A percentile compares a stretch with the other conserved stretches of the same genome.
These are phyloP conservation scores for Tenodera sinensis DNA, from an alignment of 2,888 invertebrate genomes.

Conservation along the genomic window DNA sequence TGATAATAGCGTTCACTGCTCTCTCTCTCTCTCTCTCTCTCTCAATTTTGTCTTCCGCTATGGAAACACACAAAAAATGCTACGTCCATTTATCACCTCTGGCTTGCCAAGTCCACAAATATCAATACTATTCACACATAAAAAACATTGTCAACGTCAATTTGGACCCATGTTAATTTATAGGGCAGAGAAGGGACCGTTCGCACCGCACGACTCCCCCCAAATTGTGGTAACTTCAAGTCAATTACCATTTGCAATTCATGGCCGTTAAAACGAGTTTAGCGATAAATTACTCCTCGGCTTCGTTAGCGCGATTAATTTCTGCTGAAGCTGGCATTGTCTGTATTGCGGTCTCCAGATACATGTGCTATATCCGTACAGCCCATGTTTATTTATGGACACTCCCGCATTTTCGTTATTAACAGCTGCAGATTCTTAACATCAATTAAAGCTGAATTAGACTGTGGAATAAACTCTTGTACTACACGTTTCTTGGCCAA, in stretches of 20 bases:
- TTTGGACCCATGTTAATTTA: neutral
- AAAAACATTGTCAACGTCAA: neutral
- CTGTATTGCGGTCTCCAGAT: neutral
- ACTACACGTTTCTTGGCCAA: no score
- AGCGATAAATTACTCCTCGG: constrained; percentile 13
- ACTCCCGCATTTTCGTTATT: neutral
- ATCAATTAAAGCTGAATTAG: no score
- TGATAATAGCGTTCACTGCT: neutral
- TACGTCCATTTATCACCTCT: neutral
- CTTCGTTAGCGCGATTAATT: constrained; percentile 22
- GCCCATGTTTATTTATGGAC: neutral
- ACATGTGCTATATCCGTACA: neutral
- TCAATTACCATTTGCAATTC: constrained; percentile 22
- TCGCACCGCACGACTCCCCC: neutral
- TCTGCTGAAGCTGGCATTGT: neutral
- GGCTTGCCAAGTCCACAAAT: neutral
- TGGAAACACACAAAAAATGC: neutral
- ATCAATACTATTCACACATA: neutral
- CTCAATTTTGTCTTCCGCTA: neutral
- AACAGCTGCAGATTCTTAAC: neutral
- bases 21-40: neutral
- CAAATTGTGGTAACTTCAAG: constrained; percentile 11
- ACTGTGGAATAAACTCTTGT: no score
- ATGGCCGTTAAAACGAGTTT: constrained; percentile 16
- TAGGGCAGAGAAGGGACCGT: neutral